Conservation (phyloP, 2,113 vertebrate species). For the Phylloscopus trochilus region DNA sequence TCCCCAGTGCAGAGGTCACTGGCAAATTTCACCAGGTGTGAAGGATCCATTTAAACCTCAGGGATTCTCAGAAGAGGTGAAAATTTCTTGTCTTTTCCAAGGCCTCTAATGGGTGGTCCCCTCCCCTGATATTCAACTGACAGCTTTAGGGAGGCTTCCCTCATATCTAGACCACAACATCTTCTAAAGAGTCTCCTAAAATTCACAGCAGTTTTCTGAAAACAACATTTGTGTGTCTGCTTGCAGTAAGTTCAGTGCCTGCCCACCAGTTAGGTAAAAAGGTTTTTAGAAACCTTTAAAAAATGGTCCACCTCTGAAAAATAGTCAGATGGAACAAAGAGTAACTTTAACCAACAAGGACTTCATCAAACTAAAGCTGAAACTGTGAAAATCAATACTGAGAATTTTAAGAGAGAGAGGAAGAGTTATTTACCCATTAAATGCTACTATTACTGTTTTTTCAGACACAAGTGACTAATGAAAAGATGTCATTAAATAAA, state of each 20-base stretch:
- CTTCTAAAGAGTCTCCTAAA: background rate
- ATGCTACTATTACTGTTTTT: background rate
- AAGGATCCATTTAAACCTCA: background rate
- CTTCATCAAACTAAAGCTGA: background rate
- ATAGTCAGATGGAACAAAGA: background rate
- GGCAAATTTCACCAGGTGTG: background rate
- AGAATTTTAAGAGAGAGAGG: background rate
- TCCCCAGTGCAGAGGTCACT: background rate
- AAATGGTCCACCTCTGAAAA: background rate
- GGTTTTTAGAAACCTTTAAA: background rate
- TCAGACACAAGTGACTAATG: background rate
- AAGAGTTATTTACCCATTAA: background rate
- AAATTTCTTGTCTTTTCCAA: background rate
- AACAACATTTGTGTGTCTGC: background rate
- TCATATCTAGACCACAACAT: background rate
- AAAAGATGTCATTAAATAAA: background rate
- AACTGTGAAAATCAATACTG: background rate
- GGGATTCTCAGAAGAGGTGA: background rate
- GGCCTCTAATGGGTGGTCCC: background rate
- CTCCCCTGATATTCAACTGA: background rate
- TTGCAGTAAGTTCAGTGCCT: background rate
- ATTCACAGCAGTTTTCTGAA: background rate
- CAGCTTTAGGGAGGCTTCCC: background rate
- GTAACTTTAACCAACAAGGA: background rate
- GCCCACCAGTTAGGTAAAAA: background rate